Evolutionary conservation across 2,888 invertebrate species (phyloP), one percentile per base, ranked within the genome.

Genomic region (Spodoptera picta): DNA sequence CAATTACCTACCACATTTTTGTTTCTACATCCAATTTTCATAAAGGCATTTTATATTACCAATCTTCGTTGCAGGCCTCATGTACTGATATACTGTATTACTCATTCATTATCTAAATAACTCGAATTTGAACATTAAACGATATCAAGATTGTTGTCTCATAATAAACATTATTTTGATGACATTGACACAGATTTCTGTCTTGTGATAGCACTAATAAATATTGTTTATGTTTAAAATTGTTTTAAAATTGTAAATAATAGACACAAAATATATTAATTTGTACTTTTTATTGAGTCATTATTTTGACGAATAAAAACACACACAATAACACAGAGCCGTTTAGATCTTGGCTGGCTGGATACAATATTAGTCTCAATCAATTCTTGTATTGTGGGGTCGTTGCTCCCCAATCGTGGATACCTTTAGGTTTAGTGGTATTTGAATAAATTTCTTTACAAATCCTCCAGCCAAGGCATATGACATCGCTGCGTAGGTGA

Each of bases 301-400:
- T 44, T 41, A 27, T 41, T 44, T 47, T 59, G 62, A 74, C 64
- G 65, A 65, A 76, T 69, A 75, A 72, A 70, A 61, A 77, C 64
- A 78, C 79, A 42, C 23, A 23, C 46, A 46, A 36, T 36, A 9
- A 36, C 36, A 36, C 36, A 36, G 36, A 6, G 7, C n/a, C 23
- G 14, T 36, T 43, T 57, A n/a, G n/a, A n/a, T 43, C 10, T 44
- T 60, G 23, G 23, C n/a, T n/a, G n/a, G n/a, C 24, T 7, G 10
- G 27, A 27, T 27, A 27, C 27, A 27, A 27, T 27, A 27, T 27
- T 27, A 27, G 6, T 7, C 4, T 36, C 6, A 36, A 36, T 6
- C 36, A 9, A 36, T 36, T 36, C 9, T 9, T 36, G 36, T 36
- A 36, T 36, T 36, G 9, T 9, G 6, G 36, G 36, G 36, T 36